phyloP scores from a whole-genome alignment of 2,797 vertebrate genomes.

The Oreortyx pictus region DNA sequence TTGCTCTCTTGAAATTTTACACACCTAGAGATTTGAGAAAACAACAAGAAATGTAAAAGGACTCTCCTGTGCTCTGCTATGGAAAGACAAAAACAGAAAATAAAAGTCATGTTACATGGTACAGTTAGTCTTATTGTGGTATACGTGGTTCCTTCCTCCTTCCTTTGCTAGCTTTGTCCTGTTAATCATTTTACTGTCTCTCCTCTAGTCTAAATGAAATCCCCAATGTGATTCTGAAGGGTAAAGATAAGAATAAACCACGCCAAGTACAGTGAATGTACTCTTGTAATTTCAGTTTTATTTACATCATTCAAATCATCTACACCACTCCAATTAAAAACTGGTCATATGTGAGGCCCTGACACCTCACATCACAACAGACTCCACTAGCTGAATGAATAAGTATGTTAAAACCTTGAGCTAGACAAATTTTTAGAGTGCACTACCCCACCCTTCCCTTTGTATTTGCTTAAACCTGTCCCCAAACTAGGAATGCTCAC shows the following conservation, averaged over 20 bases:
- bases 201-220: background rate
- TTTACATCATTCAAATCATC: background rate
- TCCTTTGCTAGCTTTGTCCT: background rate
- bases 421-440: background rate
- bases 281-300: background rate
- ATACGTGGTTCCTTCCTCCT: background rate
- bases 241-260: background rate
- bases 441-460: background rate
- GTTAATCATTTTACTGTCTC: background rate
- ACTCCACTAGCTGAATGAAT: background rate
- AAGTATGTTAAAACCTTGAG: accelerated
- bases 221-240: background rate
- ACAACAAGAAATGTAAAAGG: background rate
- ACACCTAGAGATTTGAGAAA: conserved; percentile 81
- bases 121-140: background rate
- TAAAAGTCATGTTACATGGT: background rate
- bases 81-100: background rate
- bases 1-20: conserved; percentile 97
- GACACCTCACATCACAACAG: background rate
- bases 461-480: background rate
- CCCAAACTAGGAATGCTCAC: conserved; percentile 72
- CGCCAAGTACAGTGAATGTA: background rate
- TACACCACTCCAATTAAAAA: background rate
- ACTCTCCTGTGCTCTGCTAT: background rate
- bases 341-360: background rate